Evolutionary conservation across 1,140 invertebrate genomes (phyloP).

Genomic region (Temnothorax longispinosus): DNA sequence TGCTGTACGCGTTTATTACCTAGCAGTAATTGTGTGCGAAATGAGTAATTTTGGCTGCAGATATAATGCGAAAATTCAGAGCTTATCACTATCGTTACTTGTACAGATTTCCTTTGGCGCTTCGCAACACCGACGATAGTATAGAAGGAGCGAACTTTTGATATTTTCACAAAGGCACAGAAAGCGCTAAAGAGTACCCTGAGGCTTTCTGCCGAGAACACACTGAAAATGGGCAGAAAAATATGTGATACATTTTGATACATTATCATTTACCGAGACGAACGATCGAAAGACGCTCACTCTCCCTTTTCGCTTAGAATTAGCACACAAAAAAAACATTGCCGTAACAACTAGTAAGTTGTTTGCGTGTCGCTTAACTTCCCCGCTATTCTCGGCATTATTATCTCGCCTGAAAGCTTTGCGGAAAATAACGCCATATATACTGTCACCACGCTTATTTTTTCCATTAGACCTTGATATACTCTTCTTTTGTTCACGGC

Average conservation of each 20-base stretch:
- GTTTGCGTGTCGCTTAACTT: slow-evolving; percentile 42
- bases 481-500: slow-evolving; percentile 38
- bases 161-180: not conserved
- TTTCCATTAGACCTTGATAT: slow-evolving; percentile 48
- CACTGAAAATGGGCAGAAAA: slow-evolving; percentile 9
- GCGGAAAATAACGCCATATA: slow-evolving; percentile 41
- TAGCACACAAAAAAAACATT: slow-evolving; percentile 23
- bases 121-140: not conserved
- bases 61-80: not conserved
- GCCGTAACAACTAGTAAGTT: not conserved
- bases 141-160: not conserved
- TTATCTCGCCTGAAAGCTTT: slow-evolving; percentile 48
- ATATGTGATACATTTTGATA: slow-evolving; percentile 11
- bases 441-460: slow-evolving; percentile 14
- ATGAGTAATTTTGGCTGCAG: not conserved
- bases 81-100: not conserved
- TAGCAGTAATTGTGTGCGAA: slow-evolving; percentile 11
- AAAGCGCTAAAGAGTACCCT: not conserved
- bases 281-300: not conserved
- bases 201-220: not conserved
- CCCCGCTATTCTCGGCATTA: slow-evolving; percentile 19
- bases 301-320: not conserved
- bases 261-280: slow-evolving; percentile 4
- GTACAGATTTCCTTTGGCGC: not conserved
- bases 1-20: not conserved